Evolutionary conservation across 1,140 invertebrate species (phyloP), one percentile per base, ranked within the genome.

Genomic region (Trichonephila clavipes): DNA sequence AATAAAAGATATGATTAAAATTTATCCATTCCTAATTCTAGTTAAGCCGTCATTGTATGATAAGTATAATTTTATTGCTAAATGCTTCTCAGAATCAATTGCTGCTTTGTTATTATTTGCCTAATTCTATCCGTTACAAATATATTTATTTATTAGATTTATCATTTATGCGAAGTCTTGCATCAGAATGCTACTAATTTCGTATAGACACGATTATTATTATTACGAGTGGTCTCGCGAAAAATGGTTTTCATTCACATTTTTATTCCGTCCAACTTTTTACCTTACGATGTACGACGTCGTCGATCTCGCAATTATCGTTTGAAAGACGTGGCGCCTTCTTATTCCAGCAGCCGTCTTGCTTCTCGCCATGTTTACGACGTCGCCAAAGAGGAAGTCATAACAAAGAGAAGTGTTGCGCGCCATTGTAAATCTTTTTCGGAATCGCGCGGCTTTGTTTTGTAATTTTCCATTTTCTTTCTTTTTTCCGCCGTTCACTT

Each of bases 351-450:
- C 14, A 87, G 61, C 61, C 85, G 85, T 40, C 40, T 34, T 40
- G 18, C 6, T 24, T 61, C 66, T 40, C 58, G n/a, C 85, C 10
- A 21, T 87, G 51, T 87, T 87, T 87, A 87, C 61, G 85, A 87
- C 85, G 61, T 61, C 61, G 85, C 85, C 85, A 28, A 87, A 18
- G 18, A 87, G 85, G 85, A 87, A 87, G 61, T 40, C 61, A 64
- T 62, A 64, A 62, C 85, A 87, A 87, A 87, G 34, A 24, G 58
- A 87, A 87, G 58, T 34, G 61, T 21, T 24, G 44, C 18, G 4
- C 85, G 85, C 58, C 58, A 59, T 87, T 87, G 24, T 87, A 87
- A 87, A 87, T 87, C 85, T 58, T 51, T 58, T 44, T 10, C 51
- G 51, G 51, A 28, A 21, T 82, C 77, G 77, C 77, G 77, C 82